Evolutionary conservation across 2,888 invertebrate species (phyloP).

Genomic region (Selenia dentaria): DNA sequence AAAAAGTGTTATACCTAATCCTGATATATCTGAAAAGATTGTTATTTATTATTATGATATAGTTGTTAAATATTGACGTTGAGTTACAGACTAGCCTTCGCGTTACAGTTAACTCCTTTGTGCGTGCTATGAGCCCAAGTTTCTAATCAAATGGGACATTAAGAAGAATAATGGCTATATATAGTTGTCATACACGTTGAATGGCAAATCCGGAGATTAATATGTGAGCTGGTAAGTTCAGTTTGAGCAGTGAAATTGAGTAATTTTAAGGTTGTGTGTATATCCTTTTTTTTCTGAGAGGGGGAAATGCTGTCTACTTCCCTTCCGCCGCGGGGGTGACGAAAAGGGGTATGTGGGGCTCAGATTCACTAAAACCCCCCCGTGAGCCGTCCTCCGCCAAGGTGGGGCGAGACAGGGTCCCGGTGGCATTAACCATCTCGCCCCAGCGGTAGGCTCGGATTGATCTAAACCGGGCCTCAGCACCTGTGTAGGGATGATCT

Average conservation of each 20-base stretch:
- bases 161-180: conserved; percentile 77
- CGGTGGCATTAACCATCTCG: too few relatives aligned
- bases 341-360: too few relatives aligned
- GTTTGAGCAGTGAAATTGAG: conserved; percentile 30
- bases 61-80: neutral
- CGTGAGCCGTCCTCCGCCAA: too few relatives aligned
- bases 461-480: too few relatives aligned
- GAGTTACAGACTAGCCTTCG: conserved; percentile 60
- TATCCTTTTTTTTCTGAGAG: too few relatives aligned
- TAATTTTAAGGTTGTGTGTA: conserved; percentile 15
- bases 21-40: neutral
- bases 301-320: too few relatives aligned
- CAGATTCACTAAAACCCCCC: too few relatives aligned
- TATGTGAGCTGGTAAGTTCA: conserved; percentile 35
- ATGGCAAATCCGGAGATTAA: conserved; percentile 62
- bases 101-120: conserved; percentile 67
- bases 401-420: too few relatives aligned
- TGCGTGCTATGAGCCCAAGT: conserved; percentile 60
- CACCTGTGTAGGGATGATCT: too few relatives aligned
- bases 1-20: neutral
- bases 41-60: neutral
- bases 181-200: conserved; percentile 70
- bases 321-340: too few relatives aligned
- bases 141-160: conserved; percentile 78
- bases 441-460: too few relatives aligned